Evolutionary conservation across 2,797 vertebrate genomes (phyloP).

Genomic region (Smutsia temminckii): DNA sequence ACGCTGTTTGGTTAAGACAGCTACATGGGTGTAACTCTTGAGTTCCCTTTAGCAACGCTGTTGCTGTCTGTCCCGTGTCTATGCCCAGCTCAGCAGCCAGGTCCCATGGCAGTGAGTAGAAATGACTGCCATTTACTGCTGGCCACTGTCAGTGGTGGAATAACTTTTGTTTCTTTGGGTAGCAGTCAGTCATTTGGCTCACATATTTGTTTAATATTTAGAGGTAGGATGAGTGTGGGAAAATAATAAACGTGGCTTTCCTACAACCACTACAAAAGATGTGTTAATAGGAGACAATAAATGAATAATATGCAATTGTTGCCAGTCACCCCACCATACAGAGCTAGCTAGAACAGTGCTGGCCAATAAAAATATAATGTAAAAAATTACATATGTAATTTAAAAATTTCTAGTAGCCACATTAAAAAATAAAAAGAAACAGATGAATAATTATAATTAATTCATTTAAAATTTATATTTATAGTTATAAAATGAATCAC

Average conservation of each 20-base stretch:
- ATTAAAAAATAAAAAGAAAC: not conserved
- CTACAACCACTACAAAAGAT: not conserved
- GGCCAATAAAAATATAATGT: not conserved
- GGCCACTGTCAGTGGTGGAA: not conserved
- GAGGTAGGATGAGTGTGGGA: not conserved
- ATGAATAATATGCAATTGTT: not conserved
- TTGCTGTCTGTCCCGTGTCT: not conserved
- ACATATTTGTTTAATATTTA: constrained; percentile 1
- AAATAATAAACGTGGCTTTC: not conserved
- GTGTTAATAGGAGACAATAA: not conserved
- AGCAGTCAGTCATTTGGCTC: not conserved
- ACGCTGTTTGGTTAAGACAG: not conserved
- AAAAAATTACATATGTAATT: not conserved
- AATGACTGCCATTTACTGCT: not conserved
- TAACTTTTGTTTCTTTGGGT: not conserved
- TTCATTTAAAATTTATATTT: too few relatives aligned
- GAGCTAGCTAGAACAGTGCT: not conserved
- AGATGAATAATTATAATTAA: not conserved
- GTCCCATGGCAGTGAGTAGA: not conserved
- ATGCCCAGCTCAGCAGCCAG: not conserved
- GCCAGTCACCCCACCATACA: not conserved
- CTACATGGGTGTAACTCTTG: not conserved
- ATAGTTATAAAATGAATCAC: not conserved
- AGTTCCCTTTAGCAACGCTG: not conserved
- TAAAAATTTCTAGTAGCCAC: not conserved